Base-by-base conservation (phyloP, 2,888 invertebrate genomes). In the Hypolimnas misippus region DNA sequence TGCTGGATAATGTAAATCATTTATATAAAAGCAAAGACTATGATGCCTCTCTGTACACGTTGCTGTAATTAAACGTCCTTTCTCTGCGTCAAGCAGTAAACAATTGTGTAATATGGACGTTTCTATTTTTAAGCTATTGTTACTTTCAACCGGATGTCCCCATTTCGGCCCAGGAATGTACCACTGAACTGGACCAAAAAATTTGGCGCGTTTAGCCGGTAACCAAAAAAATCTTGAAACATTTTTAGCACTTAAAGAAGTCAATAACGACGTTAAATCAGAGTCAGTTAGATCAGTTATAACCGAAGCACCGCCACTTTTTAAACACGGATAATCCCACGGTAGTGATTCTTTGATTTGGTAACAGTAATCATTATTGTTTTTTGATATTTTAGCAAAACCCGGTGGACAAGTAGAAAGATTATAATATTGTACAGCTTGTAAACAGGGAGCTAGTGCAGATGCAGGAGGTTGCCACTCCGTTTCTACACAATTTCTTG, bases 161-260 rank as follows among this genome's bases (percentile, higher is more conserved):
- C 89, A 89, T 67, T 86, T 82, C 5, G 84, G 83, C 3, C 93
- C 94, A 0, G 93, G 93, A 59, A 93, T 84, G 17, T 79, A 76
- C 89, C 93, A 92, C 6, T 85, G 79, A 14, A 92, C 71, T 17
- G 92, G 92, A 62, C 85, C 82, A 66, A 87, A 92, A 35, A 78
- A 66, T 53, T 83, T 84, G n/a, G 74, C 70, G 40, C 93, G 83
- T 49, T 81, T 81, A 2, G 89, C 86, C 14, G 93, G 93, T 57
- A 94, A 70, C 93, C 94, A 94, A 71, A 79, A 87, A 62, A 78
- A 83, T 66, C 76, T 77, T 0, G 84, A 81, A 1, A 60, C 67
- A 57, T 82, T 81, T 51, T 66, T 70, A 14, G 63, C 55, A 55
- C 66, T 73, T 60, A 93, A 82, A 8, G 82, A 80, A 40, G 74